phyloP scores from a whole-genome alignment of 2,797 vertebrate species.

The Sebastiscus tertius region DNA sequence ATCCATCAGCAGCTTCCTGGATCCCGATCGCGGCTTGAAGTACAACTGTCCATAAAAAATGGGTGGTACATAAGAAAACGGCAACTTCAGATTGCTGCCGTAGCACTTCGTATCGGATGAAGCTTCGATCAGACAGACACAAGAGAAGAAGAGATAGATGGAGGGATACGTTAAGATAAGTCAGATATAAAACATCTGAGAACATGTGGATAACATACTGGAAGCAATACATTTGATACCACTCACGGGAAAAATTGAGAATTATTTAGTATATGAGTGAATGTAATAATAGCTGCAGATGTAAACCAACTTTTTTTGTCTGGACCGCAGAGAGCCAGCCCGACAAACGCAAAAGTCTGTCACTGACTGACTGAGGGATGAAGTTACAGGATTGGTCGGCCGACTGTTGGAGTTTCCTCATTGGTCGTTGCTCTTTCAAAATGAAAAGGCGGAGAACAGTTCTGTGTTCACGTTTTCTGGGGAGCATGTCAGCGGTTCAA shows the following conservation, averaged over 20 bases:
- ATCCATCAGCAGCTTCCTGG: constrained; percentile 9
- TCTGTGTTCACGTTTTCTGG: no score
- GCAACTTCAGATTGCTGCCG: not conserved
- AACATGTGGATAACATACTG: not conserved
- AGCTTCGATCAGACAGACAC: constrained; percentile 12
- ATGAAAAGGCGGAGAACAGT: no score
- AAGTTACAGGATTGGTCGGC: no score
- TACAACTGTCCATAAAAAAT: not conserved
- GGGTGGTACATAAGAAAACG: accelerated
- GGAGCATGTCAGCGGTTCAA: no score
- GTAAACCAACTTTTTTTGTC: not conserved
- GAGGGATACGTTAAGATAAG: not conserved
- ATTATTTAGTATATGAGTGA: not conserved
- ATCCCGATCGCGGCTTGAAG: constrained; percentile 7
- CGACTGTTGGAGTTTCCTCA: no score
- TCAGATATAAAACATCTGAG: not conserved
- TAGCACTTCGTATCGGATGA: constrained; percentile 6
- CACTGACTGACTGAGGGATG: no score
- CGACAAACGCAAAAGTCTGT: no score
- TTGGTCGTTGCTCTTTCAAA: no score
- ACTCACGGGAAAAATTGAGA: not conserved
- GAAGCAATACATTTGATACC: not conserved
- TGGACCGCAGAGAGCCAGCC: no score
- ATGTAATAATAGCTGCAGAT: not conserved
- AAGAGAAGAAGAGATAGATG: not conserved